These are phyloP conservation scores for Ceratina japonica DNA, from an alignment of 1,140 invertebrate species.

Conservation along the genomic window DNA sequence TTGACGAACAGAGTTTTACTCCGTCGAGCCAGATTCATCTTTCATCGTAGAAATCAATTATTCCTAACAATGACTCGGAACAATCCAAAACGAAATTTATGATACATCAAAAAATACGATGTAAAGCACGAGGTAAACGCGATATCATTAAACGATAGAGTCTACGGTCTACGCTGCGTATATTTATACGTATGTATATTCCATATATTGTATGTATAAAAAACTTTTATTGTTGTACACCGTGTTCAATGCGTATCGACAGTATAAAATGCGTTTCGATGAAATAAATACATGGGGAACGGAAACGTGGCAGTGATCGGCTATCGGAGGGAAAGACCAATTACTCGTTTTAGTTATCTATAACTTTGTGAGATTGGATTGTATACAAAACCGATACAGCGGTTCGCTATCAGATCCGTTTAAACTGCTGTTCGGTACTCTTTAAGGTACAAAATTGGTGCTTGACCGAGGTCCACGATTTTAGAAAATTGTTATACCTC, in stretches of 20 bases:
- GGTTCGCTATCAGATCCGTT: no score
- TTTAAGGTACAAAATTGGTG: no score
- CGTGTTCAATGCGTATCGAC: constrained; percentile 34
- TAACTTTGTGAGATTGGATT: constrained; percentile 24
- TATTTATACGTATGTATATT: constrained; percentile 46
- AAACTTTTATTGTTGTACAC: constrained; percentile 34
- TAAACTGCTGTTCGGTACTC: no score
- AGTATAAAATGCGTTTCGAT: constrained; percentile 50
- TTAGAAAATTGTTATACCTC: neutral
- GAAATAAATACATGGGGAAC: constrained; percentile 54
- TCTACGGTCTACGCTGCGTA: constrained; percentile 25
- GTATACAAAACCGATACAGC: neutral
- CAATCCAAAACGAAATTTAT: neutral
- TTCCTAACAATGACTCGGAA: no score
- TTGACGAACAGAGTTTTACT: no score
- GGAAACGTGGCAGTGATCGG: constrained; percentile 50
- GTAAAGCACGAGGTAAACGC: neutral
- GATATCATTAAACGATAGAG: constrained; percentile 21
- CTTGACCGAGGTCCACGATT: no score
- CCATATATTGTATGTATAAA: constrained; percentile 29
- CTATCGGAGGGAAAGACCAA: constrained; percentile 22
- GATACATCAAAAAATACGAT: constrained; percentile 24
- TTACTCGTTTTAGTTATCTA: neutral
- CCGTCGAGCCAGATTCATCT: no score
- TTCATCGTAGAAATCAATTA: no score